Base-by-base conservation (phyloP, 2,888 invertebrate genomes). In the Zeuzera pyrina region DNA sequence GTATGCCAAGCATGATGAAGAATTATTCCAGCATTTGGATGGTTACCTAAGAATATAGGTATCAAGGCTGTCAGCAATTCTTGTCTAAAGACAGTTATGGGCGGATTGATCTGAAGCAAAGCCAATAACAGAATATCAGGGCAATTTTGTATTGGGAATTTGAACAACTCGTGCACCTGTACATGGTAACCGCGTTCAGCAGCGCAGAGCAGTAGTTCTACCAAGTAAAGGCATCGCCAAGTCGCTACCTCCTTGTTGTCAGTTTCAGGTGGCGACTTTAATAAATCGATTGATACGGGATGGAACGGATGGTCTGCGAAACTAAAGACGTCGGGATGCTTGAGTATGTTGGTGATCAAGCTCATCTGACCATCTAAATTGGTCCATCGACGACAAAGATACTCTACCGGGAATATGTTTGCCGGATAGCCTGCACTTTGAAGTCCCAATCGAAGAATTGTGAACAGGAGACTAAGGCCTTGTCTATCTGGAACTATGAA, bases 1-100 rank as follows among this genome's bases (percentile, higher is more conserved):
- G 91, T 88, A 63, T 95, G 94, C 98, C 98, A 99, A 2, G 96
- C 96, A 61, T 95, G 94, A 70, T 98, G 97, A 33, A 99, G 83
- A 41, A 99, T 94, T n/a, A 95, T 93, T 14, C 93, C 95, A 0
- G 97, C 95, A 73, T 99, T 99, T 0, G 96, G 95, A 83, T 98
- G 98, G 74, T 95, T 97, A 21, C 93, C 92, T 34, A 98, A 84
- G 74, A 99, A 98, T 47, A 96, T 91, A 2, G 97, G 96, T 65
- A 99, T 92, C 19, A 98, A 77, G 31, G 88, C 92, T 27, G 91
- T 89, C 43, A 98, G 86, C 34, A 98, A 77, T 60, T 98, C 97
- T 71, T 95, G 94, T 35, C 95, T 85, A 23, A 93, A 77, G 23
- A 89, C 85, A 2, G 92, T 91, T 25, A 93, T 83, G 0, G 94